A percentile compares a stretch with the other conserved stretches of the same genome.
These are phyloP conservation scores for Papilio polyxenes DNA, from an alignment of 1,140 invertebrate species.

Conservation along the genomic window DNA sequence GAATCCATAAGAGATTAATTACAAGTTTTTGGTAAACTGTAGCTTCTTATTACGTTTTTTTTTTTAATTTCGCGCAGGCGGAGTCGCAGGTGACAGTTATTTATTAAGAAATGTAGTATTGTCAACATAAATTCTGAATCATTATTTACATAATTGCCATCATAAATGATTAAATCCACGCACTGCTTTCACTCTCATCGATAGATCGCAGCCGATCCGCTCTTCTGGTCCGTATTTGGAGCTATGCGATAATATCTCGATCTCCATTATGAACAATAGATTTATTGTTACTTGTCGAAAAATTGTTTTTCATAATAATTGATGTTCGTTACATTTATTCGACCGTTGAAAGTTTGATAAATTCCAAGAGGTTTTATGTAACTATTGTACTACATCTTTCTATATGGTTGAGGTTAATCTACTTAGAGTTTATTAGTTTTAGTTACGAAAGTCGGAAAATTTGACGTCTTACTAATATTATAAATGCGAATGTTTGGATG, in stretches of 20 bases:
- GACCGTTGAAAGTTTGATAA: background rate
- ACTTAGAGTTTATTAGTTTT: background rate
- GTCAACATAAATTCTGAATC: conserved; percentile 1
- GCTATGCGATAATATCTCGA: conserved; percentile 17
- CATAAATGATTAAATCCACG: conserved; percentile 3
- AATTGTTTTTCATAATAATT: conserved; percentile 34
- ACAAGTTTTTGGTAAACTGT: background rate
- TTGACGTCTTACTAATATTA: background rate
- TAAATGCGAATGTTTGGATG: too few relatives aligned
- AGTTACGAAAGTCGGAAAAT: background rate
- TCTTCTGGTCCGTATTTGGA: conserved; percentile 20
- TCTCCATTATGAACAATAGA: conserved; percentile 23
- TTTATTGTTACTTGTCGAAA: conserved; percentile 32
- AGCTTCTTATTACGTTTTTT: background rate
- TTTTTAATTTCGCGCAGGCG: too few relatives aligned
- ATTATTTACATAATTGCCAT: conserved; percentile 21
- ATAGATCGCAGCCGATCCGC: conserved; percentile 20
- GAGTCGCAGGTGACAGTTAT: too few relatives aligned
- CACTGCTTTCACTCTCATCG: conserved; percentile 32
- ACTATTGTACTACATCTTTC: background rate
- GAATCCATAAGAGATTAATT: background rate
- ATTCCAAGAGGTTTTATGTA: conserved; percentile 13
- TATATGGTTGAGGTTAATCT: background rate
- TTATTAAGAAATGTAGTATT: background rate
- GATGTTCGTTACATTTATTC: conserved; percentile 20